Evolutionary conservation across 2,797 vertebrate species (phyloP).

Genomic region (Adrianichthys oophorus): DNA sequence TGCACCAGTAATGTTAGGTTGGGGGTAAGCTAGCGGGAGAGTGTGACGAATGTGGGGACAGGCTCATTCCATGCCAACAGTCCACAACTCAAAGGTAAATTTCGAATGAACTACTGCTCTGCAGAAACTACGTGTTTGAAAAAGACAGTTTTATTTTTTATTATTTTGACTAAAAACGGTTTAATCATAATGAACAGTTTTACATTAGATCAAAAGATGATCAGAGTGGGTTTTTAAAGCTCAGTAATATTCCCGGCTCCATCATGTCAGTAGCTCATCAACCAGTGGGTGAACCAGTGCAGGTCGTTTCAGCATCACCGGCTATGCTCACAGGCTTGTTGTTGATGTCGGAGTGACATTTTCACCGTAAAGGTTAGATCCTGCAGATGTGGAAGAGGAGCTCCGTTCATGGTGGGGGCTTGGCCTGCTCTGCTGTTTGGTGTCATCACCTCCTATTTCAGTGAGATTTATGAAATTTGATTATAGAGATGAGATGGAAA

Average conservation of each 20-base stretch:
- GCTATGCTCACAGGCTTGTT: conserved; percentile 21
- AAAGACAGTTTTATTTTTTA: no score
- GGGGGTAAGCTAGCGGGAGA: no score
- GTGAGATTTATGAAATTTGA: conserved; percentile 20
- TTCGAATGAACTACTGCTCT: no score
- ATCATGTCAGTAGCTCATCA: conserved; percentile 10
- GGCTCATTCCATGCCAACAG: no score
- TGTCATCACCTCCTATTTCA: conserved; percentile 10
- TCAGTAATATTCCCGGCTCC: not conserved
- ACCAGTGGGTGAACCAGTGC: conserved; percentile 18
- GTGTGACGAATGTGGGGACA: no score
- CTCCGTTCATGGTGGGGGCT: conserved; percentile 30
- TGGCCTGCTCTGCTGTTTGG: conserved; percentile 9
- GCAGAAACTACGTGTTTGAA: no score
- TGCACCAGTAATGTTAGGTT: no score
- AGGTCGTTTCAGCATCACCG: conserved; percentile 25
- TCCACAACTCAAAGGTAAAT: no score
- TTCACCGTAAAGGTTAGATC: conserved; percentile 57
- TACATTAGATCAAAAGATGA: not conserved
- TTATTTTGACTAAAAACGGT: no score
- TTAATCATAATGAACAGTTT: not conserved
- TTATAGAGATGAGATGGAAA: conserved; percentile 6
- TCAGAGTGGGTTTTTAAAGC: not conserved
- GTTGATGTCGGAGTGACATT: conserved; percentile 47
- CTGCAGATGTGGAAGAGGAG: conserved; percentile 43